Conservation (phyloP, 2,888 invertebrate species). For the Troides oblongomaculatus region DNA sequence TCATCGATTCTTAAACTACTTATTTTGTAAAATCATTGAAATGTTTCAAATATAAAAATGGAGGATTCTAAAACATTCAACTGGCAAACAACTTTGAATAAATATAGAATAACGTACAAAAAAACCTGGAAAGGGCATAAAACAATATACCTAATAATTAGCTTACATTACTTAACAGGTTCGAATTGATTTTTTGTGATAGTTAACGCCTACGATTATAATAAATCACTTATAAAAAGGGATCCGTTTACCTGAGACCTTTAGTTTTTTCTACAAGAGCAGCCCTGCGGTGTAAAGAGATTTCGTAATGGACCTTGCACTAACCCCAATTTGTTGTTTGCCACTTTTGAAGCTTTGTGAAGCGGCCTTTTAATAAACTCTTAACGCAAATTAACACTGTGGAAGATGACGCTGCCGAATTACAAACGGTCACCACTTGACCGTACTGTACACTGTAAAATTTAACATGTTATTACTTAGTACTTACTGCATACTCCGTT, state of each 20-base stretch:
- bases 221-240: slow-evolving; percentile 19
- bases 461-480: not conserved
- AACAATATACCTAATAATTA: slow-evolving; percentile 13
- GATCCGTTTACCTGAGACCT: slow-evolving; percentile 21
- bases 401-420: slow-evolving; percentile 56
- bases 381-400: slow-evolving; percentile 68
- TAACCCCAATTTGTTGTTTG: slow-evolving; percentile 65
- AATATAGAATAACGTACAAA: not conserved
- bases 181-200: slow-evolving; percentile 20
- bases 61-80: no score
- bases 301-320: slow-evolving; percentile 51
- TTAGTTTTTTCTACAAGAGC: slow-evolving; percentile 9
- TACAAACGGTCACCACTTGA: slow-evolving; percentile 34
- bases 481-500: not conserved
- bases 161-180: not conserved
- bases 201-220: slow-evolving; percentile 7
- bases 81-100: no score
- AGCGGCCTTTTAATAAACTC: slow-evolving; percentile 63
- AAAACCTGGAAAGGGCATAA: slow-evolving; percentile 2
- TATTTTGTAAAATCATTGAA: no score
- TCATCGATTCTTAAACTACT: no score
- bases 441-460: slow-evolving; percentile 26
- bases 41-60: no score
- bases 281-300: slow-evolving; percentile 14
- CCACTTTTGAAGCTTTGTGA: slow-evolving; percentile 52